phyloP scores from a whole-genome alignment of 2,797 vertebrate species.

The Zenarchopterus dispar region DNA sequence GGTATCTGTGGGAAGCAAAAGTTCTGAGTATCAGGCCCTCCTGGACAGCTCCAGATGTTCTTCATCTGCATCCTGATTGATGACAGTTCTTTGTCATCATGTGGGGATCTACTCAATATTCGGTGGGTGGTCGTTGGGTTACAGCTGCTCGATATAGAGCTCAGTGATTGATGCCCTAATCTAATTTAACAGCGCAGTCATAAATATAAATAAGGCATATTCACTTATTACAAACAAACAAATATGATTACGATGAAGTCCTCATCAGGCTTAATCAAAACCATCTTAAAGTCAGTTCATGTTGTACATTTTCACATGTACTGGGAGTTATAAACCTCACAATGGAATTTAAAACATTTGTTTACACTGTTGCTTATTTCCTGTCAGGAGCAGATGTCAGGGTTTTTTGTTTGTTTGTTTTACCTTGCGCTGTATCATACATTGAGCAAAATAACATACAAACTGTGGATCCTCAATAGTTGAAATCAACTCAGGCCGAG shows the following conservation, averaged over 20 bases:
- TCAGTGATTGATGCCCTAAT: no score
- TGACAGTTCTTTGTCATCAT: no score
- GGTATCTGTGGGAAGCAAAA: no score
- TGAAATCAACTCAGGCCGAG: neutral
- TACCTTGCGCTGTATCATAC: neutral
- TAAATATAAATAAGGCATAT: no score
- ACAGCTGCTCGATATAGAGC: no score
- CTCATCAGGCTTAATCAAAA: neutral
- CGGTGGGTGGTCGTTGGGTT: no score
- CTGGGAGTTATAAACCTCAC: neutral
- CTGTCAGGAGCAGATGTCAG: slow-evolving; percentile 7
- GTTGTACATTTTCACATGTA: neutral
- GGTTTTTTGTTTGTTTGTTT: neutral
- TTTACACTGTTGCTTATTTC: slow-evolving; percentile 7
- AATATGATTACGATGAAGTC: neutral
- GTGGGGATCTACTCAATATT: no score
- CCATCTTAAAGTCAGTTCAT: neutral
- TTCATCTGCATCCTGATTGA: no score
- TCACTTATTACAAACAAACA: no score
- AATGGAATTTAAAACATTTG: slow-evolving; percentile 3
- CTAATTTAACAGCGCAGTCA: no score
- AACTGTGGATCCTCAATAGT: neutral
- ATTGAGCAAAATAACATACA: neutral
- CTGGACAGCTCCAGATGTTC: no score
- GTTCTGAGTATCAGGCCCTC: no score